phyloP scores from a whole-genome alignment of 1,140 invertebrate genomes.

The Himalopsyche phryganea region DNA sequence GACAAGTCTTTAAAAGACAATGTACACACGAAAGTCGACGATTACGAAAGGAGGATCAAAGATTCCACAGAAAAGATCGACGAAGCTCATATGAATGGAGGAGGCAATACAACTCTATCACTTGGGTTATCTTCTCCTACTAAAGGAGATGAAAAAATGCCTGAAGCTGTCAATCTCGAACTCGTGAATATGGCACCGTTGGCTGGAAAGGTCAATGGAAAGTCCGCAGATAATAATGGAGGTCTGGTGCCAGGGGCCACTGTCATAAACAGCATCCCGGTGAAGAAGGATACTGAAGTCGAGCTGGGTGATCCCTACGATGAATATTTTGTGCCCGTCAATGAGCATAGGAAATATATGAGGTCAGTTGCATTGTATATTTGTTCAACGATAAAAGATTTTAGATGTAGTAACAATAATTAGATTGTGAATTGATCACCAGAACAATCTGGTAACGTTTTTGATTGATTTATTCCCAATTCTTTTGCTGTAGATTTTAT shows the following conservation, averaged over 20 bases:
- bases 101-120: constrained; percentile 21
- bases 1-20: constrained; percentile 7
- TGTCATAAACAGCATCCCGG: constrained; percentile 41
- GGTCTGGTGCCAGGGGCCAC: constrained; percentile 44
- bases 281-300: constrained; percentile 68
- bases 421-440: too few relatives aligned
- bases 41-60: constrained; percentile 15
- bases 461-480: too few relatives aligned
- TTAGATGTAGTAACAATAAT: too few relatives aligned
- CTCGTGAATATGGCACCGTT: constrained; percentile 72
- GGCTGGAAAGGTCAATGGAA: constrained; percentile 41
- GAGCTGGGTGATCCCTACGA: constrained; percentile 73
- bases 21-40: background rate
- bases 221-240: constrained; percentile 26
- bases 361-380: constrained; percentile 55
- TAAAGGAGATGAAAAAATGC: constrained; percentile 23
- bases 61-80: constrained; percentile 8
- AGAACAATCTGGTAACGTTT: too few relatives aligned
- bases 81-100: constrained; percentile 18
- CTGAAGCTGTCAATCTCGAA: constrained; percentile 76
- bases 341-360: constrained; percentile 79
- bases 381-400: too few relatives aligned
- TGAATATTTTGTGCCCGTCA: constrained; percentile 80
- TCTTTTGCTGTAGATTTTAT: too few relatives aligned
- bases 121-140: constrained; percentile 27